Percentiles rank a stretch among this genome's conserved stretches.
Evolutionary conservation across 1,140 invertebrate genomes (phyloP).

Genomic region (Stegodyphus mimosarum): DNA sequence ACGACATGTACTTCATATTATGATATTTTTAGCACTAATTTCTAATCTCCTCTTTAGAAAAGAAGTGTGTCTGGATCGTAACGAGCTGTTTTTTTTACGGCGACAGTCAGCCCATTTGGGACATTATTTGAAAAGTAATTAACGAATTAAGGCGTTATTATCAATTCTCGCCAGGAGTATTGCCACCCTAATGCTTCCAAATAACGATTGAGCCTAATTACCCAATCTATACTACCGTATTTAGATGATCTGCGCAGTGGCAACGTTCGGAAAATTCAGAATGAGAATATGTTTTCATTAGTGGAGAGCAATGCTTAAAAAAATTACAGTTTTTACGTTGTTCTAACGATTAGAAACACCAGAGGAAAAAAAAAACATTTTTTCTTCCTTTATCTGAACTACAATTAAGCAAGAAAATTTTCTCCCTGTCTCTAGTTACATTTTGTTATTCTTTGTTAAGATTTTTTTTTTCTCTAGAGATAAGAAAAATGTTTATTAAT

Average conservation of each 20-base stretch:
- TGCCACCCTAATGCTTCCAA: slow-evolving; percentile 33
- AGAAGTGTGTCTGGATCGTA: neutral
- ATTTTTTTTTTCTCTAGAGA: too few relatives aligned
- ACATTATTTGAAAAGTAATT: slow-evolving; percentile 54
- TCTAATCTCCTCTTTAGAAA: slow-evolving; percentile 10
- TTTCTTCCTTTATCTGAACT: too few relatives aligned
- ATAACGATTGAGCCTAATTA: slow-evolving; percentile 44
- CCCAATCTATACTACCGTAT: slow-evolving; percentile 16
- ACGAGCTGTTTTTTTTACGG: neutral
- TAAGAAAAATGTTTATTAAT: too few relatives aligned
- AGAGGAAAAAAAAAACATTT: too few relatives aligned
- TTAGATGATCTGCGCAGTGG: slow-evolving; percentile 2
- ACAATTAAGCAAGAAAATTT: too few relatives aligned
- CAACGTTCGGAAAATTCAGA: neutral
- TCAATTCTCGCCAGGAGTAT: slow-evolving; percentile 34
- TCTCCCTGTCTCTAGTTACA: too few relatives aligned
- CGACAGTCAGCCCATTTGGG: slow-evolving; percentile 34
- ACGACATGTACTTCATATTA: neutral
- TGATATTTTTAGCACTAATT: slow-evolving; percentile 4
- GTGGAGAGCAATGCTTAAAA: too few relatives aligned
- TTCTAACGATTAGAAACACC: too few relatives aligned
- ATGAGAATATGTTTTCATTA: too few relatives aligned
- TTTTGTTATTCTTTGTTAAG: too few relatives aligned
- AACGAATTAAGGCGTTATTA: slow-evolving; percentile 53
- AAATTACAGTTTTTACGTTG: too few relatives aligned